These are phyloP conservation scores for Archips xylosteana DNA, from an alignment of 2,888 invertebrate species.

Conservation along the genomic window DNA sequence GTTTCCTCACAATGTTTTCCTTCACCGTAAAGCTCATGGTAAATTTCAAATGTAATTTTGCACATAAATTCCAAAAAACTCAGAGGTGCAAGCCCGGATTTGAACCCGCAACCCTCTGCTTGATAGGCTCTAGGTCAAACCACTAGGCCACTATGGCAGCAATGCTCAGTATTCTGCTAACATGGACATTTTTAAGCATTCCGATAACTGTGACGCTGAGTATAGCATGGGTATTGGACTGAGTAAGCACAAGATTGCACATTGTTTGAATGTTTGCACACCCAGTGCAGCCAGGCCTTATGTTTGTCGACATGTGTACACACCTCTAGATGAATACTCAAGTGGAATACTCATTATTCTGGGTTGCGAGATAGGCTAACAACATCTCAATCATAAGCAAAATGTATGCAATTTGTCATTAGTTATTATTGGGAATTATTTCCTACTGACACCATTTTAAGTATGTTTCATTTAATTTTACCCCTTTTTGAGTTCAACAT, in stretches of 20 bases:
- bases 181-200: neutral
- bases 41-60: too few species aligned
- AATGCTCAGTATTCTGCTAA: too few species aligned
- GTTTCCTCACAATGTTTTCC: too few species aligned
- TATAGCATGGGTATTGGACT: neutral
- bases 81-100: too few species aligned
- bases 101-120: too few species aligned
- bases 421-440: neutral
- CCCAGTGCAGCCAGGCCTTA: neutral
- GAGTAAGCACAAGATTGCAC: neutral
- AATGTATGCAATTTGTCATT: neutral
- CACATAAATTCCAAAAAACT: too few species aligned
- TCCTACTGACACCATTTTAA: too few species aligned
- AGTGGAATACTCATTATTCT: neutral
- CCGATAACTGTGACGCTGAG: neutral
- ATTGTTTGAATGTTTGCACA: neutral
- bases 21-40: too few species aligned
- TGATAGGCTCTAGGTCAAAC: too few species aligned
- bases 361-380: neutral
- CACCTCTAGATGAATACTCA: neutral
- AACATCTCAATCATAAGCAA: neutral
- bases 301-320: constrained; percentile 4
- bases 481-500: too few species aligned
- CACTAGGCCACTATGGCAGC: too few species aligned
- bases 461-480: too few species aligned